These are phyloP conservation scores for Prorops nasuta DNA, from an alignment of 1,140 invertebrate genomes.

Conservation along the genomic window DNA sequence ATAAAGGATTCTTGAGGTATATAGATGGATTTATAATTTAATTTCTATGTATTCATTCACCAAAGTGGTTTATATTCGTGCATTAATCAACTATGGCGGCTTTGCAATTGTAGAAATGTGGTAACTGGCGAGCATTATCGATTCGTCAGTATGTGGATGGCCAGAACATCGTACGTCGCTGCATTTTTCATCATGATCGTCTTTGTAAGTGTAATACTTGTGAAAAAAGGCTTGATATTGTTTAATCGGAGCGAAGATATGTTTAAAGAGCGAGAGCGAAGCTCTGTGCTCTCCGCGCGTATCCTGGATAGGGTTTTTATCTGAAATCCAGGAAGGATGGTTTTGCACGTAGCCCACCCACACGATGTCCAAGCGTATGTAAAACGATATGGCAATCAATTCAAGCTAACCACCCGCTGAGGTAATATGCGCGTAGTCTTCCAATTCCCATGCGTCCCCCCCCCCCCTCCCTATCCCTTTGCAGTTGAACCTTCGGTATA, in stretches of 20 bases:
- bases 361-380: constrained; percentile 35
- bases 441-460: constrained; percentile 34
- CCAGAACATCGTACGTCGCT: constrained; percentile 86
- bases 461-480: constrained; percentile 32
- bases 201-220: constrained; percentile 80
- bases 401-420: constrained; percentile 50
- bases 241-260: background rate
- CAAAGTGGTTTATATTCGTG: background rate
- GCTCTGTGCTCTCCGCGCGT: constrained; percentile 17
- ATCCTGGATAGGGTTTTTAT: constrained; percentile 23
- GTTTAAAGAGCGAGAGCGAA: constrained; percentile 10
- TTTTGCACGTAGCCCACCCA: constrained; percentile 28
- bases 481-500: constrained; percentile 48
- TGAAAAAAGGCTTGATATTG: background rate
- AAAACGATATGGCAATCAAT: constrained; percentile 56
- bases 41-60: background rate
- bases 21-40: background rate
- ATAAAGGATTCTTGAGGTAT: constrained; percentile 89
- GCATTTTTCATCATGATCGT: constrained; percentile 97
- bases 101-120: constrained; percentile 74
- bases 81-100: constrained; percentile 4
- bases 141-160: constrained; percentile 97
- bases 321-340: constrained; percentile 10
- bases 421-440: constrained; percentile 38
- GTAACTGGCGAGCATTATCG: constrained; percentile 98